Percentiles rank a stretch among this genome's conserved stretches.
Evolutionary conservation across 92 coral and sea anemone genomes (phyloP).

Genomic region (Epizoanthus fatuus): DNA sequence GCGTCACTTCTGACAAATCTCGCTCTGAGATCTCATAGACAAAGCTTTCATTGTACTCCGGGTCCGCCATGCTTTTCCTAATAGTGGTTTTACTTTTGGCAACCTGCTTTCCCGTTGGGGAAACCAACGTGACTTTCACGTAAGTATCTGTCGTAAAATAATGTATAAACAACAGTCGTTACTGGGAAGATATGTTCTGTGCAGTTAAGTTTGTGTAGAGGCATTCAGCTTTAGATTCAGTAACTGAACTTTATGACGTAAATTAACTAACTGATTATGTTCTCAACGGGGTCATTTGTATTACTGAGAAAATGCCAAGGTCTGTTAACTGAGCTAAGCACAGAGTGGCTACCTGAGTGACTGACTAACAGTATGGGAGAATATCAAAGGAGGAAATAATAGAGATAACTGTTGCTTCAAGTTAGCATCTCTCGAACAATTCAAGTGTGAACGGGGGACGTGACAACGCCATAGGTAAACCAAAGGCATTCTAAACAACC

Average conservation of each 20-base stretch:
- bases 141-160: constrained; percentile 88
- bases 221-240: not conserved
- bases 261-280: not conserved
- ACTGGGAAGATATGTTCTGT: constrained; percentile 14
- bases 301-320: constrained; percentile 8
- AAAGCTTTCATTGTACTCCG: constrained; percentile 99
- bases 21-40: constrained; percentile 98
- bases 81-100: constrained; percentile 99
- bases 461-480: too few relatives aligned
- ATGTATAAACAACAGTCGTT: constrained; percentile 45
- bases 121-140: constrained; percentile 97
- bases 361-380: too few relatives aligned
- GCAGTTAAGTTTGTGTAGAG: not conserved
- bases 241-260: not conserved
- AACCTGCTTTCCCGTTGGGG: constrained; percentile 96
- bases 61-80: constrained; percentile 99
- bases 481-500: too few relatives aligned
- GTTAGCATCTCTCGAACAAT: too few relatives aligned
- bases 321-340: not conserved
- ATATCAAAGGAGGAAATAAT: too few relatives aligned
- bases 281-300: not conserved
- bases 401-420: too few relatives aligned
- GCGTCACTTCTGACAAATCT: constrained; percentile 94
- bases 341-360: too few relatives aligned
- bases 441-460: too few relatives aligned